phyloP scores from a whole-genome alignment of 2,888 invertebrate species.

The Drosophila borborema region DNA sequence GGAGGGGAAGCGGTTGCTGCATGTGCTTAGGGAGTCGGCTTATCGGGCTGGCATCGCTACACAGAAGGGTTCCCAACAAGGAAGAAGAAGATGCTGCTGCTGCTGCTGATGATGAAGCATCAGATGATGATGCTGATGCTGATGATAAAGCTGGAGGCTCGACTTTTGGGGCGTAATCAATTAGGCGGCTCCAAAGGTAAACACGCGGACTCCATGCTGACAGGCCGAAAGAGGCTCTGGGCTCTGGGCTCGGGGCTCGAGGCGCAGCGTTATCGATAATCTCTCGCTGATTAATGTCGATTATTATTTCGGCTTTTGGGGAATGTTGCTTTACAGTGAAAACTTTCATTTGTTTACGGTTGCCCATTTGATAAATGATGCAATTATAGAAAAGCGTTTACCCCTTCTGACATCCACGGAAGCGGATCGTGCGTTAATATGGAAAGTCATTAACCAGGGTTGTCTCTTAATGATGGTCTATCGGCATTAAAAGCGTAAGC shows the following conservation, averaged over 20 bases:
- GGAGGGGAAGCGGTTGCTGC: constrained; percentile 6
- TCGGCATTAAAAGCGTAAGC: not conserved
- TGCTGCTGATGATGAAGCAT: constrained; percentile 5
- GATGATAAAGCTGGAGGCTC: constrained; percentile 38
- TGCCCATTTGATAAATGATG: constrained; percentile 63
- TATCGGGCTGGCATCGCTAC: constrained; percentile 45
- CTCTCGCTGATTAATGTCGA: constrained; percentile 75
- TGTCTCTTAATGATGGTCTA: constrained; percentile 38
- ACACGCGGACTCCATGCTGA: constrained; percentile 45
- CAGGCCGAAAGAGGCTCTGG: constrained; percentile 32
- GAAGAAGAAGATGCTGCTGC: not conserved
- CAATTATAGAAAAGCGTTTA: constrained; percentile 52
- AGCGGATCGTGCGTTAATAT: constrained; percentile 34
- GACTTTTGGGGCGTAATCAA: constrained; percentile 72
- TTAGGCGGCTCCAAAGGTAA: constrained; percentile 72
- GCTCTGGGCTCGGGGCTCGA: constrained; percentile 14
- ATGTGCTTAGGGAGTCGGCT: constrained; percentile 19
- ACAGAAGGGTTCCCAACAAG: constrained; percentile 26
- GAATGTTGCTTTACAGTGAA: constrained; percentile 19
- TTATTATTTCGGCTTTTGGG: constrained; percentile 51
- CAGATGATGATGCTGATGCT: constrained; percentile 15
- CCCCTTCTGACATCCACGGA: constrained; percentile 10
- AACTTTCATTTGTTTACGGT: constrained; percentile 61
- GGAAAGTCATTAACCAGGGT: constrained; percentile 28
- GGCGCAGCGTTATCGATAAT: constrained; percentile 68